These are phyloP conservation scores for Mythimna pallens DNA, from an alignment of 2,888 invertebrate species.

Conservation along the genomic window DNA sequence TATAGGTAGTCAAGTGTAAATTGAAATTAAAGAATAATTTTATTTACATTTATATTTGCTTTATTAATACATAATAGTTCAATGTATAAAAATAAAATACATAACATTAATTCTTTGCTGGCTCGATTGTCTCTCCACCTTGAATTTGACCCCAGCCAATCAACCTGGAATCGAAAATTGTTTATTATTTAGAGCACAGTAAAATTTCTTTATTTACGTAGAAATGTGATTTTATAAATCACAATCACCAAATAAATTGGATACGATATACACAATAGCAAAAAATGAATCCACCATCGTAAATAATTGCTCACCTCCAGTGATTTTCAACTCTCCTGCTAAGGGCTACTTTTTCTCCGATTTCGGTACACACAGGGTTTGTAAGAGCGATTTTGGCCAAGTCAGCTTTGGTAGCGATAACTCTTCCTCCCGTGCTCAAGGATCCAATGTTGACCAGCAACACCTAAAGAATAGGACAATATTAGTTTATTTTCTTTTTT, in stretches of 20 bases:
- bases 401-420: constrained; percentile 98
- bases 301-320: constrained; percentile 94
- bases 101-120: constrained; percentile 90
- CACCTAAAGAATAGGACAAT: constrained; percentile 87
- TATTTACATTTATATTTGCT: constrained; percentile 65
- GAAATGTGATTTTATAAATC: constrained; percentile 16
- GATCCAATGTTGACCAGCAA: constrained; percentile 99
- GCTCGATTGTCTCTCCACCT: constrained; percentile 98
- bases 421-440: constrained; percentile 98
- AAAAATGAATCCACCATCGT: background rate
- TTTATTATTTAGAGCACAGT: background rate
- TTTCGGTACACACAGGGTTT: constrained; percentile 99
- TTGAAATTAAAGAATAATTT: constrained; percentile 66
- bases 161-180: constrained; percentile 90
- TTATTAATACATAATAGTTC: constrained; percentile 68
- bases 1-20: constrained; percentile 60
- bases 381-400: constrained; percentile 99
- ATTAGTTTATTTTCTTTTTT: background rate
- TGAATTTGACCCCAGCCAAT: constrained; percentile 99
- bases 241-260: constrained; percentile 1
- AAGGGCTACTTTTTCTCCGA: constrained; percentile 99
- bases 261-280: background rate
- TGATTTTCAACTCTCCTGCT: constrained; percentile 99
- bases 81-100: constrained; percentile 82
- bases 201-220: constrained; percentile 5